These are phyloP conservation scores for Rotaria socialis DNA, from an alignment of 2,888 invertebrate species.

Conservation along the genomic window DNA sequence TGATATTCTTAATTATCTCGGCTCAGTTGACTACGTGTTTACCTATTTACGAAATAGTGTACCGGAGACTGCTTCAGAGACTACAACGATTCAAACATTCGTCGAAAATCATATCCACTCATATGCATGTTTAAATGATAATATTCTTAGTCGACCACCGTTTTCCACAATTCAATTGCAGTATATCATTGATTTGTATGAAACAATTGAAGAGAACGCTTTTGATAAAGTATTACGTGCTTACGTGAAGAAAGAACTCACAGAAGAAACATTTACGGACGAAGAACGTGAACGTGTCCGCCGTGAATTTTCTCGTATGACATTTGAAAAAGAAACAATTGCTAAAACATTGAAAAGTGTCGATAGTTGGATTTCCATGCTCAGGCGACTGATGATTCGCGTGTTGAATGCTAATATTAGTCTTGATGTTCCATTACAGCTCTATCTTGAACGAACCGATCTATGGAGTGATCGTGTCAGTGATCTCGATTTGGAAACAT, in stretches of 20 bases:
- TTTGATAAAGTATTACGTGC: constrained; percentile 2
- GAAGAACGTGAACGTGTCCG: background rate
- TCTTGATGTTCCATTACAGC: background rate
- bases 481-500: background rate
- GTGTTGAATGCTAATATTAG: background rate
- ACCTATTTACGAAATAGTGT: background rate
- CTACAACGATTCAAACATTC: background rate
- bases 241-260: background rate
- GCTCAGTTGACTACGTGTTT: constrained; percentile 5
- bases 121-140: background rate
- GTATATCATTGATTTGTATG: constrained; percentile 18
- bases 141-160: constrained; percentile 1
- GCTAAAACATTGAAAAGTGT: background rate
- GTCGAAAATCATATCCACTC: background rate
- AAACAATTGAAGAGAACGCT: background rate
- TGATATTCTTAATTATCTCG: constrained; percentile 11
- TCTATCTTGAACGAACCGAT: constrained; percentile 17
- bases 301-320: background rate
- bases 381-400: constrained; percentile 4
- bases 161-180: background rate
- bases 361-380: background rate
- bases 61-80: background rate
- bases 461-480: background rate
- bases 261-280: background rate
- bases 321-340: background rate